Evolutionary conservation across 2,888 invertebrate species (phyloP), one percentile per base, ranked within the genome.

Genomic region (Patella pellucida): DNA sequence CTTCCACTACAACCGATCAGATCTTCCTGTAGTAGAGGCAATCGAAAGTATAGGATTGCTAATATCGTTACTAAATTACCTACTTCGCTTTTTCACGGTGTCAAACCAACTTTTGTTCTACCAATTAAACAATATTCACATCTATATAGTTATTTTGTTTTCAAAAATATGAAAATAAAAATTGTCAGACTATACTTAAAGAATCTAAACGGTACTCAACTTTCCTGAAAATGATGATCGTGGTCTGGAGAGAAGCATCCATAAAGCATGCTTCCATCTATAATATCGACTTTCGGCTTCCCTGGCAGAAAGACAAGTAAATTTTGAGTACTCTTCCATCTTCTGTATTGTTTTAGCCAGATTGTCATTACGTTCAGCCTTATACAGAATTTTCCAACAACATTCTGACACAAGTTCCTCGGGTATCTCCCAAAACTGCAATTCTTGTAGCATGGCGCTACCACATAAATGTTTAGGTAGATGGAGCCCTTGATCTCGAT

Each of bases 341-440:
- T 74, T 62, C 31, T 79, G 73, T 16, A 83, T 72, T 50, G 79
- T 79, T n/a, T 79, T 73, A 1, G 76, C 70, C 1, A 83, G 79
- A n/a, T 77, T 76, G 7, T 78, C 23, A 68, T 83, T 82, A 31
- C 80, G 79, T 23, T 79, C 76, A 71, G 77, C 74, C 15, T 76
- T 74, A 41, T 79, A 81, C 31, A 83, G 69, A 11, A 73, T 73
- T 11, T 79, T 72, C 76, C 84, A 81, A 76, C 87, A 87, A 72
- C 87, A 87, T 41, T 86, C 84, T 5, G 84, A 76, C 15, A 87
- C 83, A 71, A 80, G 79, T 4, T 75, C 74, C 19, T 81, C 81
- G n/a, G 79, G 73, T 16, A 87, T 82, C 69, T 82, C 80, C 87
- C 87, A 87, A 74, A 77, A 86, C 69, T 82, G 80, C 54, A 87